phyloP scores from a whole-genome alignment of 2,113 vertebrate species.

The Corythornis cristatus region DNA sequence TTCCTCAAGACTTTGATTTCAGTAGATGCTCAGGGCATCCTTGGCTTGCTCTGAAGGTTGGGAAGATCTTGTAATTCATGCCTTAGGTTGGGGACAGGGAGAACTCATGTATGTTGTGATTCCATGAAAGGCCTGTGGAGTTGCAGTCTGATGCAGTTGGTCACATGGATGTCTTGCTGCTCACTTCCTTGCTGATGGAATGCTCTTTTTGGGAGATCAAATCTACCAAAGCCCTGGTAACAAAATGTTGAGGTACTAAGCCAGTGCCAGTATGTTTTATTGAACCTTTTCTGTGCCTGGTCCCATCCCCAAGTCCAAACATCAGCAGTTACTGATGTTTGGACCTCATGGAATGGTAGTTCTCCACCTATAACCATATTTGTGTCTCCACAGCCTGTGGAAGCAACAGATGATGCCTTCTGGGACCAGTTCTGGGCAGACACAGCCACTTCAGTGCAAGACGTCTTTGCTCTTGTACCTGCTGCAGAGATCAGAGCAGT shows the following conservation, averaged over 20 bases:
- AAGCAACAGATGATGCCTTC: constrained; percentile 96
- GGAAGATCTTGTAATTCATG: background rate
- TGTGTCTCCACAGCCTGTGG: constrained; percentile 85
- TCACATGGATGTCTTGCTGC: background rate
- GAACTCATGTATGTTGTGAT: background rate
- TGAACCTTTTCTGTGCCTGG: background rate
- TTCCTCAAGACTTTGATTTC: background rate
- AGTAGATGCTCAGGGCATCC: background rate
- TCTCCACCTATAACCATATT: background rate
- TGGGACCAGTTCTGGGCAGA: constrained; percentile 99
- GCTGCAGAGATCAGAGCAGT: constrained; percentile 97
- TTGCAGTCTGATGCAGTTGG: background rate
- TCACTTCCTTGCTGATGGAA: background rate
- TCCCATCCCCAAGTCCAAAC: background rate
- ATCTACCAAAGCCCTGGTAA: background rate
- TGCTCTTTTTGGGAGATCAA: background rate
- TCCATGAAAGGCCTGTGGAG: background rate
- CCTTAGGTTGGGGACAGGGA: background rate
- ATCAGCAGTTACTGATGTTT: background rate
- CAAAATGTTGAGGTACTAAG: background rate
- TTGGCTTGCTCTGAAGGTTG: background rate
- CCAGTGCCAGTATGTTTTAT: background rate
- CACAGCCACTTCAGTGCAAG: constrained; percentile 93
- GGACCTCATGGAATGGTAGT: background rate
- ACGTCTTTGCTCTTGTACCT: constrained; percentile 96